These are phyloP conservation scores for Eulemur macaco DNA, from an alignment of 2,113 vertebrate species.

Conservation along the genomic window DNA sequence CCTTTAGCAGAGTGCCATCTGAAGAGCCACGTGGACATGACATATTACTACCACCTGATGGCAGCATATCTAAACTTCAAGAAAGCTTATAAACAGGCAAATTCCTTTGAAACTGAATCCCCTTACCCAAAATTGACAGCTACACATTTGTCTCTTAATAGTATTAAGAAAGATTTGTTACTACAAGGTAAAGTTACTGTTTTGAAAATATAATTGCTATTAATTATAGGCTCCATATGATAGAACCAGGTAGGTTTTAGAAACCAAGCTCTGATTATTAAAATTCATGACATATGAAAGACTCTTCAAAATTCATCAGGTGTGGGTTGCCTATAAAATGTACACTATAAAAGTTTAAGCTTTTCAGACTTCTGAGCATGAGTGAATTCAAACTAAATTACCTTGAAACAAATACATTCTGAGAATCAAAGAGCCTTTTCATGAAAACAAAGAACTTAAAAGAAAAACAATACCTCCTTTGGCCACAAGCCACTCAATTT, in stretches of 20 bases:
- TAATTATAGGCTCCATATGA: conserved; percentile 19
- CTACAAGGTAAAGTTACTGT: neutral
- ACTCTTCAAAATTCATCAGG: conserved; percentile 88
- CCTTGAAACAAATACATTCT: conserved; percentile 86
- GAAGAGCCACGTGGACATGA: conserved; percentile 15
- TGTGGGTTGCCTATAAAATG: conserved; percentile 84
- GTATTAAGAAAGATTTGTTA: conserved; percentile 11
- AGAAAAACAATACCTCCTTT: conserved; percentile 83
- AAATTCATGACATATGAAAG: conserved; percentile 82
- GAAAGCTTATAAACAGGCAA: conserved; percentile 23
- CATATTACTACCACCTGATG: conserved; percentile 65
- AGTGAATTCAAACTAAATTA: conserved; percentile 85
- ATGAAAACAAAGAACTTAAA: conserved; percentile 83
- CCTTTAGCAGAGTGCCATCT: neutral
- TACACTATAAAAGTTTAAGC: conserved; percentile 59
- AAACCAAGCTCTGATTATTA: conserved; percentile 23
- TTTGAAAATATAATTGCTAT: conserved; percentile 53
- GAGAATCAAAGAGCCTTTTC: conserved; percentile 85
- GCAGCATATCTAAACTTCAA: conserved; percentile 66
- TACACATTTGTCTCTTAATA: neutral
- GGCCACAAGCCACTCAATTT: conserved; percentile 83
- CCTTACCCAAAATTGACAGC: neutral
- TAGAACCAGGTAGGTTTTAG: neutral
- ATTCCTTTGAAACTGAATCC: conserved; percentile 29
- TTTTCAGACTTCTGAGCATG: conserved; percentile 85